Percentiles rank a stretch among this genome's conserved stretches.
phyloP scores from a whole-genome alignment of 2,113 vertebrate genomes.

The Microcebus tavaratra region DNA sequence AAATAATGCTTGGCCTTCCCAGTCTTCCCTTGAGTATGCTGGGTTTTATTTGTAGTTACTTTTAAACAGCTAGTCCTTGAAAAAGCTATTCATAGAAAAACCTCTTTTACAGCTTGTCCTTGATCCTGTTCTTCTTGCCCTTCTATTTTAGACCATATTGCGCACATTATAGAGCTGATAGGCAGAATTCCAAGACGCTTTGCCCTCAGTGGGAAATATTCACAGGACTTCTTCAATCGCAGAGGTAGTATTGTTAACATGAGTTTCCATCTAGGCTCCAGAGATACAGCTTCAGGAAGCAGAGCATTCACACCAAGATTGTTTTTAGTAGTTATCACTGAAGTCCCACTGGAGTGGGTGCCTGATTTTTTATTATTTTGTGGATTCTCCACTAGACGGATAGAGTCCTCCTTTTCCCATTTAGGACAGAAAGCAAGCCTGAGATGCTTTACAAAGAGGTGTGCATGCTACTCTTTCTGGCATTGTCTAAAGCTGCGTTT shows the following conservation, averaged over 20 bases:
- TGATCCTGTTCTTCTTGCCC: conserved; percentile 68
- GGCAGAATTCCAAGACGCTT: conserved; percentile 75
- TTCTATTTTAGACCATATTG: conserved; percentile 88
- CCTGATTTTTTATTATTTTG: neutral
- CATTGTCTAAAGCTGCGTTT: neutral
- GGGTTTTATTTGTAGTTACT: conserved; percentile 48
- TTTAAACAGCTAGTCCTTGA: conserved; percentile 26
- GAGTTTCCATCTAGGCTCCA: conserved; percentile 44
- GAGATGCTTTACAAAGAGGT: conserved; percentile 19
- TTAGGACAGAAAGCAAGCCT: conserved; percentile 36
- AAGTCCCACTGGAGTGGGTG: neutral
- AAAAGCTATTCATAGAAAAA: conserved; percentile 34
- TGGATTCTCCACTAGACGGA: conserved; percentile 20
- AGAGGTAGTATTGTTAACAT: conserved; percentile 48
- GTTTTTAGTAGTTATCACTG: neutral
- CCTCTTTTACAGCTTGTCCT: conserved; percentile 46
- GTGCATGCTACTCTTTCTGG: conserved; percentile 32
- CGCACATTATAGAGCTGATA: conserved; percentile 84
- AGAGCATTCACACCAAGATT: conserved; percentile 43
- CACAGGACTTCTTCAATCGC: conserved; percentile 60
- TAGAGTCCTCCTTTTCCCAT: neutral
- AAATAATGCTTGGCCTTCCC: conserved; percentile 20
- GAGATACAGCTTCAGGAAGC: conserved; percentile 38
- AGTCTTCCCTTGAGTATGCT: neutral
- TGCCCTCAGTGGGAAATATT: conserved; percentile 72